phyloP scores from a whole-genome alignment of 2,888 invertebrate genomes.

The Dinocampus coccinellae region DNA sequence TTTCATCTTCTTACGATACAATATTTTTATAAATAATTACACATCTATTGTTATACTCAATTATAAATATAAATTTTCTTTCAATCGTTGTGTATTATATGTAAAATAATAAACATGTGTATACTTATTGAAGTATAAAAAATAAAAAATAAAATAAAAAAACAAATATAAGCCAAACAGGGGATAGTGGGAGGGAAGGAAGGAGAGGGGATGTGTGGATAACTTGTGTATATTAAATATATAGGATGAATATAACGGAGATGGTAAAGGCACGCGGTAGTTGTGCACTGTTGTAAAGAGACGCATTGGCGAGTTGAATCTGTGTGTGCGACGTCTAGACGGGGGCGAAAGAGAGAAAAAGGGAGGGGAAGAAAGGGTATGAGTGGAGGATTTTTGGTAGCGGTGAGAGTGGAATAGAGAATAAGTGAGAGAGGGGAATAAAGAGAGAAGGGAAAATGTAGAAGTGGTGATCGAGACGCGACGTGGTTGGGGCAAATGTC shows the following conservation, averaged over 20 bases:
- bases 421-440: too few species aligned
- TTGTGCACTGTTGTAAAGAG: slow-evolving; percentile 18
- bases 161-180: slow-evolving; percentile 13
- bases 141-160: too few species aligned
- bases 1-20: too few species aligned
- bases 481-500: slow-evolving; percentile 36
- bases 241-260: slow-evolving; percentile 20
- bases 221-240: not conserved
- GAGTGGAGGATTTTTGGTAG: slow-evolving; percentile 55
- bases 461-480: slow-evolving; percentile 43
- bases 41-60: too few species aligned
- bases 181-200: too few species aligned
- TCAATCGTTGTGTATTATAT: not conserved
- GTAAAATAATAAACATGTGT: slow-evolving; percentile 27
- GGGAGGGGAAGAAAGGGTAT: too few species aligned
- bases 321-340: slow-evolving; percentile 64
- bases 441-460: slow-evolving; percentile 47
- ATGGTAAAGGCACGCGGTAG: slow-evolving; percentile 20
- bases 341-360: too few species aligned
- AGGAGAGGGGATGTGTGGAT: too few species aligned
- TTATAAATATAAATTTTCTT: not conserved
- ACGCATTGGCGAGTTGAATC: slow-evolving; percentile 31
- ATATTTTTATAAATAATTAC: too few species aligned
- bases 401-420: too few species aligned
- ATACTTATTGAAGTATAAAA: slow-evolving; percentile 21